Conservation (phyloP, 2,888 invertebrate species). For the Drosophila prolongata region DNA sequence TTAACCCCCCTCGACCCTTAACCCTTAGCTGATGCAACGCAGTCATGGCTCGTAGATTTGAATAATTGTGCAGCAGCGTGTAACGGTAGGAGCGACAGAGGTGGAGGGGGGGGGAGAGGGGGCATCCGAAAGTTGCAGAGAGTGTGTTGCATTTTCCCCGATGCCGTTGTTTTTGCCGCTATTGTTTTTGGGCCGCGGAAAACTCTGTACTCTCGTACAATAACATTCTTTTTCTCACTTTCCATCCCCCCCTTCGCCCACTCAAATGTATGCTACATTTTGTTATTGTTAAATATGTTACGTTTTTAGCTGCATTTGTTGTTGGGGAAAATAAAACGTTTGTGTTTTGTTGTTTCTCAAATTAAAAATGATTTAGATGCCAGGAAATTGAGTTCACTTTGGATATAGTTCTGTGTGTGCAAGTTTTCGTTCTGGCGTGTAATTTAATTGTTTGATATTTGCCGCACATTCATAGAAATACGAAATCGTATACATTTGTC, state of each 20-base stretch:
- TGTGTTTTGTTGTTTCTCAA: slow-evolving; percentile 58
- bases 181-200: slow-evolving; percentile 29
- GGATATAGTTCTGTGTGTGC: slow-evolving; percentile 45
- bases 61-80: slow-evolving; percentile 78
- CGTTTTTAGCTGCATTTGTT: slow-evolving; percentile 15
- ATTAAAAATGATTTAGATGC: slow-evolving; percentile 81
- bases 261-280: slow-evolving; percentile 55
- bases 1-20: slow-evolving; percentile 5
- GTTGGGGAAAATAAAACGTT: slow-evolving; percentile 33
- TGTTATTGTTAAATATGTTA: slow-evolving; percentile 48
- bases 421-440: slow-evolving; percentile 46
- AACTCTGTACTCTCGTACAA: slow-evolving; percentile 22
- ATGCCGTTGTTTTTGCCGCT: slow-evolving; percentile 1
- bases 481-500: slow-evolving; percentile 20
- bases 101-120: neutral
- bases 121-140: slow-evolving; percentile 6
- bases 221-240: slow-evolving; percentile 32
- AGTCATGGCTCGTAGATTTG: slow-evolving; percentile 75
- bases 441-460: slow-evolving; percentile 75
- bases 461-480: slow-evolving; percentile 17
- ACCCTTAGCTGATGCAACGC: slow-evolving; percentile 18
- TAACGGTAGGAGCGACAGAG: slow-evolving; percentile 45
- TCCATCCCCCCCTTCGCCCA: slow-evolving; percentile 8
- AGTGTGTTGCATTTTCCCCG: slow-evolving; percentile 57
- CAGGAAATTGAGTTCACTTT: slow-evolving; percentile 74